A percentile compares a stretch with the other conserved stretches of the same genome.
phyloP scores from a whole-genome alignment of 2,888 invertebrate species.

The Mermis nigrescens region DNA sequence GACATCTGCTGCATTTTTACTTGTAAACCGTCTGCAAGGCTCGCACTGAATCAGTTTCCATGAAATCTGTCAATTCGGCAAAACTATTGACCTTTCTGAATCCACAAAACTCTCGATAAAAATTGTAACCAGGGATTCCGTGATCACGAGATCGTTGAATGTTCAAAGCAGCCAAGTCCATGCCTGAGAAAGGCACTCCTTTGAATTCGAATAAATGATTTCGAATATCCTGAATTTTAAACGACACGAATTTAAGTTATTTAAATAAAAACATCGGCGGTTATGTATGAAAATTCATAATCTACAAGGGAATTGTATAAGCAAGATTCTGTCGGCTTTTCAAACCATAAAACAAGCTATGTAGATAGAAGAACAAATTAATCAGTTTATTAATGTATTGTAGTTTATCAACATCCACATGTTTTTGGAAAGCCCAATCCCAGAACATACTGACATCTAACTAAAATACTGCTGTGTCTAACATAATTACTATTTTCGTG shows the following conservation, averaged over 20 bases:
- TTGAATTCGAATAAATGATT: slow-evolving; percentile 76
- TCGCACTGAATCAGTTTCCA: slow-evolving; percentile 44
- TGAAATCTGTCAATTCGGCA: slow-evolving; percentile 54
- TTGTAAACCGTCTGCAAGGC: slow-evolving; percentile 4
- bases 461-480: too few species aligned
- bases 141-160: slow-evolving; percentile 69
- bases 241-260: too few species aligned
- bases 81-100: slow-evolving; percentile 61
- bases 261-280: not conserved
- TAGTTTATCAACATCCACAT: too few species aligned
- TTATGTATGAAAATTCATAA: not conserved
- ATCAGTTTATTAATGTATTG: too few species aligned
- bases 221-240: slow-evolving; percentile 20
- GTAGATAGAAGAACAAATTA: too few species aligned
- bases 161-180: slow-evolving; percentile 75
- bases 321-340: too few species aligned
- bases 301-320: too few species aligned
- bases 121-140: slow-evolving; percentile 42
- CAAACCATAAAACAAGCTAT: too few species aligned
- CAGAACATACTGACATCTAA: too few species aligned
- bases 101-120: slow-evolving; percentile 49
- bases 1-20: not conserved
- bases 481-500: too few species aligned
- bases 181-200: slow-evolving; percentile 68
- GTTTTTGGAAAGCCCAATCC: too few species aligned